phyloP scores from a whole-genome alignment of 2,113 vertebrate species.

The Bolborhynchus lineola region DNA sequence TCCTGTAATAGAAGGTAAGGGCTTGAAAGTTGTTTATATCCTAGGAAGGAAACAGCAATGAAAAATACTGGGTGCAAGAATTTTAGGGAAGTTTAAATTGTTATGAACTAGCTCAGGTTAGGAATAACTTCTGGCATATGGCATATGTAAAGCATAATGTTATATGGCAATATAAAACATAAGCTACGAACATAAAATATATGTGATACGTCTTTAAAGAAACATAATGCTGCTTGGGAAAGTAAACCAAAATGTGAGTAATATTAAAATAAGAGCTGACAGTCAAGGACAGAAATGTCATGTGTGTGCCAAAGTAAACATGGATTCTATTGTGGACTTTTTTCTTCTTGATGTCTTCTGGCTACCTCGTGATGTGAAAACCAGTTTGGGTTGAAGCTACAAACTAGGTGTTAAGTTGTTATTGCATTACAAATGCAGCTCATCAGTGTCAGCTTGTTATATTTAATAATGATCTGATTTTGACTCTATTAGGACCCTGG shows the following conservation, averaged over 20 bases:
- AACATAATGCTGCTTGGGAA: not conserved
- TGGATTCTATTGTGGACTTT: not conserved
- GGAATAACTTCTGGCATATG: not conserved
- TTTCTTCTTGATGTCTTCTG: not conserved
- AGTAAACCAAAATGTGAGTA: not conserved
- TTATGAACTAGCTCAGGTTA: not conserved
- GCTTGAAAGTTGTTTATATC: not conserved
- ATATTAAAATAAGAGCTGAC: conserved; percentile 1
- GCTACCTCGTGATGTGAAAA: conserved; percentile 41
- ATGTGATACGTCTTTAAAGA: not conserved
- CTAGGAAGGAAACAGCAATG: not conserved
- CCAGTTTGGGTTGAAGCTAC: not conserved
- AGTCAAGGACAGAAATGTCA: conserved; percentile 1
- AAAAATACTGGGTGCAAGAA: not conserved
- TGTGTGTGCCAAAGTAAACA: not conserved
- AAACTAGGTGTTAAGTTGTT: not conserved
- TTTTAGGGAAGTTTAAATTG: not conserved
- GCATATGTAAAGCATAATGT: not conserved
- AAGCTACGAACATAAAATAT: not conserved
- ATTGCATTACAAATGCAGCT: conserved; percentile 2
- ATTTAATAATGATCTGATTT: conserved; percentile 17
- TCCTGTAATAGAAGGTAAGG: not conserved
- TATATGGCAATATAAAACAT: not conserved
- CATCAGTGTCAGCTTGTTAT: conserved; percentile 9
- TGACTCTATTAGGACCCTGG: conserved; percentile 3